A percentile compares a stretch with the other conserved stretches of the same genome.
These are phyloP conservation scores for Diadema setosum DNA, from an alignment of 35 echinoderm and acorn worm species.

Conservation along the genomic window DNA sequence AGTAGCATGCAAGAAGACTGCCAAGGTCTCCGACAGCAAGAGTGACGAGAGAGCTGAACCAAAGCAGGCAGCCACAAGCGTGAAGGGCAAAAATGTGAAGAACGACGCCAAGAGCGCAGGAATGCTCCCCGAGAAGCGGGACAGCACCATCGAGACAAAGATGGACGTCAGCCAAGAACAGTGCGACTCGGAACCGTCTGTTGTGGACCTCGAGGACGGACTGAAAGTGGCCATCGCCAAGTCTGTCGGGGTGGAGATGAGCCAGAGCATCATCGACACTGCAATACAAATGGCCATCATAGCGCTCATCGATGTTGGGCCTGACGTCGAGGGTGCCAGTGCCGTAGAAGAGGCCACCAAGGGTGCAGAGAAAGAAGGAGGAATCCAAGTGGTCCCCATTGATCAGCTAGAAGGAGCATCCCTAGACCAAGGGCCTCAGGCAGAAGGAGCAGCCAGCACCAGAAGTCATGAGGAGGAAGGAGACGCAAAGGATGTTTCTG, in stretches of 20 bases:
- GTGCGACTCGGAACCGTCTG: not conserved
- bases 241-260: constrained; percentile 11
- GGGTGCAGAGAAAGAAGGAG: not conserved
- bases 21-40: not conserved
- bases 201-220: constrained; percentile 3
- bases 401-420: not conserved
- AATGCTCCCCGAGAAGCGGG: too few species aligned
- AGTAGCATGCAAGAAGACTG: not conserved
- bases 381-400: not conserved
- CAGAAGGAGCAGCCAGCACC: not conserved
- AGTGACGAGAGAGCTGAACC: too few species aligned
- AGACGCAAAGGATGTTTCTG: not conserved
- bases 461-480: not conserved
- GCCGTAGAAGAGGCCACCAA: not conserved
- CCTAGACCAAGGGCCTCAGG: not conserved
- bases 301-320: not conserved
- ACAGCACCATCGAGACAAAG: too few species aligned
- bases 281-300: constrained; percentile 20
- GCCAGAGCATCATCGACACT: not conserved
- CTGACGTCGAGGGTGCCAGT: not conserved
- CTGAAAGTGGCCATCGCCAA: constrained; percentile 4
- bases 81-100: not conserved
- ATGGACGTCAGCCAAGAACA: too few species aligned
- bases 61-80: not conserved
- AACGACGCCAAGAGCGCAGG: not conserved